Evolutionary conservation across 2,888 invertebrate species (phyloP).

Genomic region (Hirtodrosophila histrioides): DNA sequence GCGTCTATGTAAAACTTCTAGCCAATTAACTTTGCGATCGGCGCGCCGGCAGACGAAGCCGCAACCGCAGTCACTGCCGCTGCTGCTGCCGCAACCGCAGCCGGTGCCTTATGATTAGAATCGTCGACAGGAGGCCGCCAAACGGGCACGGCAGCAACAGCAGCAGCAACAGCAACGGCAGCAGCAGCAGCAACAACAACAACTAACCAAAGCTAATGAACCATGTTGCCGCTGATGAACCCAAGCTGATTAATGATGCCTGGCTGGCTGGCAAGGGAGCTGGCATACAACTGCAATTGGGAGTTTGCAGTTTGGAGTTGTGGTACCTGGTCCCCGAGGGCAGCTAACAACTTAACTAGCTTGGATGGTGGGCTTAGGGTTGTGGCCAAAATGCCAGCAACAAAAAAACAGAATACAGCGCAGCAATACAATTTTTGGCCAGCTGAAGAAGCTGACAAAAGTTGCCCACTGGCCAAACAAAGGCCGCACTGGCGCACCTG

Average conservation of each 20-base stretch:
- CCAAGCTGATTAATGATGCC: slow-evolving; percentile 76
- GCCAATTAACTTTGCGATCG: slow-evolving; percentile 68
- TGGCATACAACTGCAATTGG: slow-evolving; percentile 44
- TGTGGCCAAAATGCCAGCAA: slow-evolving; percentile 30
- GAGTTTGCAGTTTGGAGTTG: slow-evolving; percentile 25
- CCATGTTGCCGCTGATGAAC: slow-evolving; percentile 79
- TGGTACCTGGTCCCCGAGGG: slow-evolving; percentile 50
- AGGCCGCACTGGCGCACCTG: slow-evolving; percentile 81
- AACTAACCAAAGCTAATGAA: slow-evolving; percentile 77
- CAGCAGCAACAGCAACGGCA: slow-evolving; percentile 30
- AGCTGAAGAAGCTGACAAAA: slow-evolving; percentile 55
- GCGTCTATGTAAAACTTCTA: slow-evolving; percentile 75
- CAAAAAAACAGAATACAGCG: not conserved
- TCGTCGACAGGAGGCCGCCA: slow-evolving; percentile 72
- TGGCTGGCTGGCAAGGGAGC: slow-evolving; percentile 38
- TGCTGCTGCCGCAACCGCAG: slow-evolving; percentile 30
- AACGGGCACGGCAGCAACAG: slow-evolving; percentile 55
- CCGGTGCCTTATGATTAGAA: slow-evolving; percentile 78
- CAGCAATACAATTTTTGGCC: slow-evolving; percentile 61
- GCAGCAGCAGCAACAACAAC: slow-evolving; percentile 47
- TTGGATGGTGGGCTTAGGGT: slow-evolving; percentile 69
- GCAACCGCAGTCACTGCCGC: slow-evolving; percentile 33
- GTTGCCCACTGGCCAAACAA: slow-evolving; percentile 70
- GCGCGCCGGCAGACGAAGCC: slow-evolving; percentile 40
- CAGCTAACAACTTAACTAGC: slow-evolving; percentile 79